These are phyloP conservation scores for Drosophila parabipectinata DNA, from an alignment of 1,140 invertebrate species.

Conservation along the genomic window DNA sequence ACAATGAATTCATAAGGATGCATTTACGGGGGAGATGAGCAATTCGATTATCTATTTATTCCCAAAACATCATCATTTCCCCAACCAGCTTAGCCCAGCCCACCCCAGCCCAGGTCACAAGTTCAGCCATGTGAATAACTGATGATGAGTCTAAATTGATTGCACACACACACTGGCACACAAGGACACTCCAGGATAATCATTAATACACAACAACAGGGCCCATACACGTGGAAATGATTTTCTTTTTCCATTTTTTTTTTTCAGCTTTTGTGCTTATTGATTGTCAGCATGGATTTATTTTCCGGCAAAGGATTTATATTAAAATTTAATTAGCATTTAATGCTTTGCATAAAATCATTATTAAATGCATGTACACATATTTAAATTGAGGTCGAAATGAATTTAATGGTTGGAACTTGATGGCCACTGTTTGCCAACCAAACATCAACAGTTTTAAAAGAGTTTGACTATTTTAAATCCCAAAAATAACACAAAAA, in stretches of 20 bases:
- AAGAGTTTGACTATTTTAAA: conserved; percentile 10
- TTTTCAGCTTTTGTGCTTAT: conserved; percentile 26
- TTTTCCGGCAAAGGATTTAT: conserved; percentile 29
- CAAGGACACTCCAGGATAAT: conserved; percentile 4
- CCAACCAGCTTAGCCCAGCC: too few relatives aligned
- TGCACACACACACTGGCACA: conserved; percentile 5
- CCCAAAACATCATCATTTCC: conserved; percentile 15
- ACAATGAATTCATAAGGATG: conserved; percentile 34
- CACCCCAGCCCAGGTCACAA: conserved; percentile 3
- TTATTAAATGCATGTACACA: not conserved
- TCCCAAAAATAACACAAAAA: not conserved
- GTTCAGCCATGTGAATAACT: conserved; percentile 48
- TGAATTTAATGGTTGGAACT: not conserved
- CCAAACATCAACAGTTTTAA: not conserved
- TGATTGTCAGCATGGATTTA: conserved; percentile 40
- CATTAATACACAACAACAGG: conserved; percentile 7
- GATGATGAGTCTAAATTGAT: conserved; percentile 55
- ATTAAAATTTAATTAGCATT: conserved; percentile 48
- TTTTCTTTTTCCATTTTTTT: conserved; percentile 19
- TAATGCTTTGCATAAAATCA: conserved; percentile 24
- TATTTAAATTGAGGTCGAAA: conserved; percentile 25
- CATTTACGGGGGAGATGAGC: conserved; percentile 27
- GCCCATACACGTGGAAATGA: conserved; percentile 3
- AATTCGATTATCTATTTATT: conserved; percentile 45
- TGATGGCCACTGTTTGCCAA: not conserved